Percentiles rank a stretch among this genome's conserved stretches.
phyloP scores from a whole-genome alignment of 2,797 vertebrate genomes.

The Graptemys geographica region DNA sequence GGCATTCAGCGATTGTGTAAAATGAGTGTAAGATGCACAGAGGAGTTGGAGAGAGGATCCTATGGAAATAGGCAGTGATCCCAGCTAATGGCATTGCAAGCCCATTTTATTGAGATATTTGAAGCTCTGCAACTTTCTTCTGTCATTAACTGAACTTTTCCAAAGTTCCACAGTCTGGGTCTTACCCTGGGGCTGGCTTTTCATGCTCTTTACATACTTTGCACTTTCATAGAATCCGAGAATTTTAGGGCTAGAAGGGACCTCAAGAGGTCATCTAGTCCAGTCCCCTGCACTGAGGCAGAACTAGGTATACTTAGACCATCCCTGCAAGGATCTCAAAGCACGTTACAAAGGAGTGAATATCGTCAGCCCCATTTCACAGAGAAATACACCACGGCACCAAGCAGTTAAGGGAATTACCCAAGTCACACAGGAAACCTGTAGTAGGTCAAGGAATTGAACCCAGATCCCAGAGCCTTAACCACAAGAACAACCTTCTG shows the following conservation, averaged over 20 bases:
- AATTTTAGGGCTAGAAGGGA: too few species aligned
- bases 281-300: too few species aligned
- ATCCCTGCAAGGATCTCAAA: neutral
- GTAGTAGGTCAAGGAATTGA: neutral
- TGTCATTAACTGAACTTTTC: neutral
- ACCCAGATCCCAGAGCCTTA: neutral
- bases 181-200: neutral
- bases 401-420: neutral
- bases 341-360: neutral
- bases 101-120: neutral
- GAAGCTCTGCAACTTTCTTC: neutral
- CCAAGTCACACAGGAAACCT: neutral
- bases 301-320: too few species aligned
- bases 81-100: slow-evolving; percentile 21
- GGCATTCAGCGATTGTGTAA: fast-evolving
- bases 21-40: neutral
- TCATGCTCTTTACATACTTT: neutral
- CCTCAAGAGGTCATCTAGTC: too few species aligned
- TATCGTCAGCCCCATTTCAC: neutral
- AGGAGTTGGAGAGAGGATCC: slow-evolving; percentile 12
- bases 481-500: neutral
- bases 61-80: slow-evolving; percentile 10
- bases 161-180: neutral
- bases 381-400: neutral
- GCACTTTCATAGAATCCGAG: too few species aligned